Evolutionary conservation across 2,888 invertebrate species (phyloP).

Genomic region (Ommatoiulus sabulosus): DNA sequence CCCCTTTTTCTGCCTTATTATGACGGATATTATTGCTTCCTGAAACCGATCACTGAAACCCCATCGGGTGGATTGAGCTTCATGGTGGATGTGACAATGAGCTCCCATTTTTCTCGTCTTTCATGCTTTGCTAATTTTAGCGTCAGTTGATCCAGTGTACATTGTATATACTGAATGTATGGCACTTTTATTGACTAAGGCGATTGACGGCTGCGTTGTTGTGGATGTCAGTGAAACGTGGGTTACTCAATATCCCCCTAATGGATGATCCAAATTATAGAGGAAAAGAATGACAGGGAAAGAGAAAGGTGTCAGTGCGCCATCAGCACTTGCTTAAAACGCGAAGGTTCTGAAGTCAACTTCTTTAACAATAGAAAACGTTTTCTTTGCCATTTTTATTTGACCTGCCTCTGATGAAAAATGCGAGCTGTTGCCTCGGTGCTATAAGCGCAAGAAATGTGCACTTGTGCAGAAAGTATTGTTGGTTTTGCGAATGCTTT

Average conservation of each 20-base stretch:
- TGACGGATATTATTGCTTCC: constrained; percentile 4
- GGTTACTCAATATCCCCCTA: background rate
- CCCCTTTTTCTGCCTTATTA: background rate
- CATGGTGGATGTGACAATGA: background rate
- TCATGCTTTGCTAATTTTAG: background rate
- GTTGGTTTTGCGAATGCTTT: too few species aligned
- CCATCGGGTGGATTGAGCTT: background rate
- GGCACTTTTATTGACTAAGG: background rate
- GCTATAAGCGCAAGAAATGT: too few species aligned
- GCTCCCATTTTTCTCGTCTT: background rate
- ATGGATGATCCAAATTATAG: constrained; percentile 17
- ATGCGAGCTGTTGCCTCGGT: too few species aligned
- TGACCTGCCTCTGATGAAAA: too few species aligned
- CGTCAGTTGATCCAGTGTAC: background rate
- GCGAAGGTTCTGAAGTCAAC: background rate
- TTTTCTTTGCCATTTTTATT: too few species aligned
- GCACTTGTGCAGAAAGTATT: too few species aligned
- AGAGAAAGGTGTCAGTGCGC: background rate
- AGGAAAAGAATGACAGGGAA: background rate
- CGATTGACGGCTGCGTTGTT: constrained; percentile 17
- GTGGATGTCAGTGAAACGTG: background rate
- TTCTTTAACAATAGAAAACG: background rate
- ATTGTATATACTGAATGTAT: too few species aligned
- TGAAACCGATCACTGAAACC: constrained; percentile 14
- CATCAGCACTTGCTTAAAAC: background rate